Percentiles rank a stretch among this genome's conserved stretches.
Conservation (phyloP, 2,888 invertebrate species). For the Hybos culiciformis region DNA sequence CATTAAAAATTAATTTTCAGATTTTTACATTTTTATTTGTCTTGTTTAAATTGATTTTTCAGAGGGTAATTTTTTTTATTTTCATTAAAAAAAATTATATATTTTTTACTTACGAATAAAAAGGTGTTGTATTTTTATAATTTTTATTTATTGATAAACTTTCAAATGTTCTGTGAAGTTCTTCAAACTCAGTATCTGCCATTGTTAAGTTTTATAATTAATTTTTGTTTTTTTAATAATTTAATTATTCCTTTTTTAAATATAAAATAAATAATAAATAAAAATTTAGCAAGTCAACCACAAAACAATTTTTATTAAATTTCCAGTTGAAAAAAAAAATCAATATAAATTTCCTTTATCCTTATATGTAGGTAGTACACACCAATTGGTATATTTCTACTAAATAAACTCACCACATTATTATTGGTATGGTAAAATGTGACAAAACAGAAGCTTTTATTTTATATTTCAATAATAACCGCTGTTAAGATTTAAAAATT, state of each 20-base stretch:
- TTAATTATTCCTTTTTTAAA: neutral
- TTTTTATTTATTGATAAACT: slow-evolving; percentile 64
- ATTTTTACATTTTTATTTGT: neutral
- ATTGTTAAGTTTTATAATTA: no score
- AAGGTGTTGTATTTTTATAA: slow-evolving; percentile 48
- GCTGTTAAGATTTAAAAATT: no score
- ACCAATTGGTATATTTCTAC: no score
- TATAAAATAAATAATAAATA: neutral
- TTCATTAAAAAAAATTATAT: neutral
- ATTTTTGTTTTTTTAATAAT: slow-evolving; percentile 1
- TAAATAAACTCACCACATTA: no score
- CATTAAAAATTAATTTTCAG: no score
- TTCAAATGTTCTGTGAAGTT: slow-evolving; percentile 78
- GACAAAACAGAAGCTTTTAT: no score
- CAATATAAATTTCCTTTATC: no score
- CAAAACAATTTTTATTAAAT: neutral
- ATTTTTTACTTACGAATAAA: slow-evolving; percentile 78
- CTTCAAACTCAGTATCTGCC: slow-evolving; percentile 90
- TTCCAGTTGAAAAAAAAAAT: neutral
- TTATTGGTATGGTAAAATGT: no score
- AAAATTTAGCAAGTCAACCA: neutral
- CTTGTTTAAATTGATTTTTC: slow-evolving; percentile 1
- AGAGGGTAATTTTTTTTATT: neutral
- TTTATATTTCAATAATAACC: no score
- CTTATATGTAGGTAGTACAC: no score